Conservation (phyloP, 2,888 invertebrate genomes). For the Apamea crenata region DNA sequence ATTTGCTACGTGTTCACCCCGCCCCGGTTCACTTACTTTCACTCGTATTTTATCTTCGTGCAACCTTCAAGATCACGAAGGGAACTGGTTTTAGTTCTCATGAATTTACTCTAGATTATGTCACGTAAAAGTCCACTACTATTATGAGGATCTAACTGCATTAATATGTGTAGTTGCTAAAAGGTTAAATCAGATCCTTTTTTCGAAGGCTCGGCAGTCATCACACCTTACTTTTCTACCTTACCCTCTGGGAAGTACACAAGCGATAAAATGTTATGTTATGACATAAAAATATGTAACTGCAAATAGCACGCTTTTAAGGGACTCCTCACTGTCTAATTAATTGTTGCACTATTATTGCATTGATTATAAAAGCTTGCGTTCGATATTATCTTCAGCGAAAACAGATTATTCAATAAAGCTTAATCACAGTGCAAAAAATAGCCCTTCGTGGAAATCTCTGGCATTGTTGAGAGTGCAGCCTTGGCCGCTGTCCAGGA, state of each 20-base stretch:
- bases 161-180: neutral
- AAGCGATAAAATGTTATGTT: too few relatives aligned
- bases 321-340: too few relatives aligned
- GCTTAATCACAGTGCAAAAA: conserved; percentile 30
- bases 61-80: conserved; percentile 73
- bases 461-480: conserved; percentile 61
- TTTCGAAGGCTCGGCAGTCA: neutral
- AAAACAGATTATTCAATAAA: conserved; percentile 33
- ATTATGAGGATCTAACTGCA: conserved; percentile 18
- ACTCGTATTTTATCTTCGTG: conserved; percentile 72
- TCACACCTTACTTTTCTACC: too few relatives aligned
- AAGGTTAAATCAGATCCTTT: neutral
- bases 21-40: conserved; percentile 74
- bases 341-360: neutral
- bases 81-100: conserved; percentile 73
- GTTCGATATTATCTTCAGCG: conserved; percentile 11
- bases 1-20: conserved; percentile 58
- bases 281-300: too few relatives aligned
- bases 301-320: neutral
- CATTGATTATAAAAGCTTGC: neutral
- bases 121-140: conserved; percentile 50
- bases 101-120: conserved; percentile 64
- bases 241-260: too few relatives aligned
- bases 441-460: conserved; percentile 43
- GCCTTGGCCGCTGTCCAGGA: conserved; percentile 74